Evolutionary conservation across 2,797 vertebrate species (phyloP).

Genomic region (Neostethus bicornis): DNA sequence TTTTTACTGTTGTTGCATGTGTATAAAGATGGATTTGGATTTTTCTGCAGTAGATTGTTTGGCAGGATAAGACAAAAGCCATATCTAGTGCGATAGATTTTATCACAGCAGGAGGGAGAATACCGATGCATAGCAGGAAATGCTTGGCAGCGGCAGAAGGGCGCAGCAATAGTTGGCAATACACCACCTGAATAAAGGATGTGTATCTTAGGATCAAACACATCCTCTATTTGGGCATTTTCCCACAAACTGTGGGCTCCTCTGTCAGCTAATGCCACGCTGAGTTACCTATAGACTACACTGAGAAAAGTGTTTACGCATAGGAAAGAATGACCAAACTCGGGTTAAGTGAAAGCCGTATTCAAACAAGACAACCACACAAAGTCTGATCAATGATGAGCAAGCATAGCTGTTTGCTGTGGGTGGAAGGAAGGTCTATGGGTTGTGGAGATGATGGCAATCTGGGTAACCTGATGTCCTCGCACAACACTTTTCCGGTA

Average conservation of each 20-base stretch:
- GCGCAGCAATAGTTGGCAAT: conserved; percentile 42
- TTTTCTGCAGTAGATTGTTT: conserved; percentile 42
- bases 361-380: conserved; percentile 70
- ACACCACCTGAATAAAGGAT: conserved; percentile 69
- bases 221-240: conserved; percentile 71
- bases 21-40: conserved; percentile 25
- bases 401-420: conserved; percentile 54
- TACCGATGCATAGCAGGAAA: conserved; percentile 53
- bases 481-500: conserved; percentile 40
- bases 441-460: conserved; percentile 42
- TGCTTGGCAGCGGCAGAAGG: conserved; percentile 50
- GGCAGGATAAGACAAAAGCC: conserved; percentile 52
- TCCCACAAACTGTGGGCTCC: conserved; percentile 44
- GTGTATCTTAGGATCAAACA: conserved; percentile 75
- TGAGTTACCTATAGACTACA: conserved; percentile 76
- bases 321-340: conserved; percentile 38
- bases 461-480: conserved; percentile 26
- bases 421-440: conserved; percentile 49
- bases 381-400: conserved; percentile 70
- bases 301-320: conserved; percentile 62
- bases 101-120: conserved; percentile 70
- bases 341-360: conserved; percentile 48
- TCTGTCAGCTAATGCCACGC: conserved; percentile 69
- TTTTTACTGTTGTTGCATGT: not conserved
- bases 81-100: conserved; percentile 64